Evolutionary conservation across 2,113 vertebrate species (phyloP).

Genomic region (Paramormyrops kingsleyae): DNA sequence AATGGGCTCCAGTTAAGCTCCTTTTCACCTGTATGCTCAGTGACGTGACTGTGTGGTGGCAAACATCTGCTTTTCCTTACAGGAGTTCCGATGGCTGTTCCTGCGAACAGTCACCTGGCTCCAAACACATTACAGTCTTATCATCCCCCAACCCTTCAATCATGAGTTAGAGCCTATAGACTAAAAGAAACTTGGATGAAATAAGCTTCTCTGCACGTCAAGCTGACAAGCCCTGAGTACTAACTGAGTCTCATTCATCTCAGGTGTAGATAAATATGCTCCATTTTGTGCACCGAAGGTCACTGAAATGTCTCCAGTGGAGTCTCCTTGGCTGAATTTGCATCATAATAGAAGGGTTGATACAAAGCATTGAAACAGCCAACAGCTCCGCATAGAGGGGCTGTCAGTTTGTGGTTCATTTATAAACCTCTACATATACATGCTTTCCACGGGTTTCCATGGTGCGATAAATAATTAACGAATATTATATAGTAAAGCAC

Average conservation of each 20-base stretch:
- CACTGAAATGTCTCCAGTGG: background rate
- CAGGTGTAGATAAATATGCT: background rate
- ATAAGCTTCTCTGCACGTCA: background rate
- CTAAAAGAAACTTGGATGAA: background rate
- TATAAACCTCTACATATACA: background rate
- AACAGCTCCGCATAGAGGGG: background rate
- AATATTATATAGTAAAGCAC: background rate
- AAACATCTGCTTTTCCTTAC: background rate
- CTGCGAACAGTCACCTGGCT: background rate
- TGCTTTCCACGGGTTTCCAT: background rate
- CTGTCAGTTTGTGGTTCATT: background rate
- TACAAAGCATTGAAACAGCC: background rate
- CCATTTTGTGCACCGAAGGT: background rate
- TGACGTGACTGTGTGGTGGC: background rate
- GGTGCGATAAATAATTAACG: background rate
- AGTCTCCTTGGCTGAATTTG: background rate
- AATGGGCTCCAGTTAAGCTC: background rate
- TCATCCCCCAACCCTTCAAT: background rate
- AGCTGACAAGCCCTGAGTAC: background rate
- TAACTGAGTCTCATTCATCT: background rate
- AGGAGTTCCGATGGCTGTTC: background rate
- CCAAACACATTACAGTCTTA: background rate
- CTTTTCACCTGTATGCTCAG: background rate
- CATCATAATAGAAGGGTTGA: background rate
- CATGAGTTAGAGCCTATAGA: background rate